phyloP scores from a whole-genome alignment of 2,797 vertebrate genomes.

The Ceyx erithaca region DNA sequence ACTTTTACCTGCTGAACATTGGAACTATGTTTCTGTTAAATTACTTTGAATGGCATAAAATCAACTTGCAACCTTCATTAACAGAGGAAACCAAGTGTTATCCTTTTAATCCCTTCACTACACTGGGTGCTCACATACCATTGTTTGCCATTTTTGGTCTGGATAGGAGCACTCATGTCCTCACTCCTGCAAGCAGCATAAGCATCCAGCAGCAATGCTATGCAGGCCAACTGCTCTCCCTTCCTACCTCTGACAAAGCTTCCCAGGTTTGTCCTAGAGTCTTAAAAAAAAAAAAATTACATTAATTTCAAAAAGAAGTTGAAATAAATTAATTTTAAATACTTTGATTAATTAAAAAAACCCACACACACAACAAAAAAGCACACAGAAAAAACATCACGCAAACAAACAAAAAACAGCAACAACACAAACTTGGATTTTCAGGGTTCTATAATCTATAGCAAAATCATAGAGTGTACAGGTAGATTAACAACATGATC shows the following conservation, averaged over 20 bases:
- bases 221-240: background rate
- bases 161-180: background rate
- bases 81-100: background rate
- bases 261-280: background rate
- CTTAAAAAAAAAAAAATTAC: background rate
- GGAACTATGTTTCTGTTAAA: background rate
- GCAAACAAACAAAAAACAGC: no score
- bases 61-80: background rate
- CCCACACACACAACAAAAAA: no score
- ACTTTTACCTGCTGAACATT: background rate
- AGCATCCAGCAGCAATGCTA: background rate
- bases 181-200: background rate
- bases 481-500: background rate
- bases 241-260: background rate
- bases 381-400: no score
- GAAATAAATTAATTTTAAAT: no score
- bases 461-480: background rate
- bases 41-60: background rate
- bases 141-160: background rate
- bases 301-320: no score
- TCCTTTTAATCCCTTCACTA: background rate
- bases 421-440: no score
- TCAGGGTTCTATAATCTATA: background rate
- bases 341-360: no score
- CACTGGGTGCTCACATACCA: background rate